Evolutionary conservation across 2,797 vertebrate species (phyloP), one percentile per base, ranked within the genome.

Genomic region (Acipenser ruthenus): DNA sequence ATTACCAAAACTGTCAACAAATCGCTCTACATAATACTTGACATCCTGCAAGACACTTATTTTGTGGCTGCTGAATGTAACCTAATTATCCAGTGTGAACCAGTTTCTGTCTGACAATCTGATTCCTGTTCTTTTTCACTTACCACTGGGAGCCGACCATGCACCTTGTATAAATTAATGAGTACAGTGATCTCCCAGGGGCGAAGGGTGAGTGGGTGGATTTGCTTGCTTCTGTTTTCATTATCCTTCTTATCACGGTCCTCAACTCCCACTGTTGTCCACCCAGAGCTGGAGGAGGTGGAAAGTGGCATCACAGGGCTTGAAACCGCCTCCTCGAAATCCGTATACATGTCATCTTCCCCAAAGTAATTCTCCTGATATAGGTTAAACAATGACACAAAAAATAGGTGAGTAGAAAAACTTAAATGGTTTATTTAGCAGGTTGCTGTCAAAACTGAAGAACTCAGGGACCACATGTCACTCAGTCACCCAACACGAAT

Each of bases 111-210:
- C 23, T 37, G 23, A 37, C 23, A 37, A 37, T 37, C 23, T 37
- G 23, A 37, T 37, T 37, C 23, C 23, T 37, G 23, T 37, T 37
- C 23, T 1, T 11, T 15, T 48, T 66, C 11, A 80, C 90, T 91
- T 80, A 98, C 97, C 77, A 94, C 88, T 56, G 97, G 97, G 68
- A 99, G 87, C n/a, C 93, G 87, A 8, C 96, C 95, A n/a, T 99
- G 96, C 65, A 99, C 93, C 85, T 96, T 98, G 84, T 97, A 94
- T 69, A 99, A 84, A 84, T 99, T 99, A 70, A 98, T 91, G 70
- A 94, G 91, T 15, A 99, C 96, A 0, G 95, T 98, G 83, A 99
- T 99, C 74, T 98, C 95, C 97, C 97, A 99, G 0, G 97, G 97
- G 52, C 97, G 93, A 71, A 97, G 79, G 66, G 91, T 84, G 18